Evolutionary conservation across 23 tunicate species (phyloP).

Genomic region (Aplidium turbinatum): DNA sequence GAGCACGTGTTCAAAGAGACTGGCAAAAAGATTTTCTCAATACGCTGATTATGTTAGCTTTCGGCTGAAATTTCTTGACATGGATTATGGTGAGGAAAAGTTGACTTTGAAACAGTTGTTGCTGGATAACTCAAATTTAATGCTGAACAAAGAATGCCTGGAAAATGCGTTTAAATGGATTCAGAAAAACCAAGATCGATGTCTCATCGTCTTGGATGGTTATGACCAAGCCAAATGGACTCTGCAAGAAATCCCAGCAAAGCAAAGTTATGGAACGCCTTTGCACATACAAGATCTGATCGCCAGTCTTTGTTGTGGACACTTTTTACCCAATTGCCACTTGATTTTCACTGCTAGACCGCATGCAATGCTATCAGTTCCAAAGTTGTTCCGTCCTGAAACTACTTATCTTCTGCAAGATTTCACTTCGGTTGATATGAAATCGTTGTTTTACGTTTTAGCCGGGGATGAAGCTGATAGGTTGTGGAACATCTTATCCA

Average conservation of each 20-base stretch:
- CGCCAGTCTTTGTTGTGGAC: neutral
- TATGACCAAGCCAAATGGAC: constrained; percentile 26
- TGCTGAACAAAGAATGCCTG: neutral
- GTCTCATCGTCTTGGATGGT: constrained; percentile 23
- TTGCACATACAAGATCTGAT: neutral
- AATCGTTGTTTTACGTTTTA: neutral
- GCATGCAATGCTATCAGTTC: constrained; percentile 1
- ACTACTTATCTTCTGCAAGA: neutral
- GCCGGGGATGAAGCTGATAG: neutral
- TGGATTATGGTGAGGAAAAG: constrained; percentile 6
- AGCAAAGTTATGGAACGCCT: neutral
- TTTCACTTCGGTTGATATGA: neutral
- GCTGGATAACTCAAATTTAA: constrained; percentile 2
- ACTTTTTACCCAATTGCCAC: neutral
- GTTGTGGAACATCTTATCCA: neutral
- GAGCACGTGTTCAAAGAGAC: constrained; percentile 2
- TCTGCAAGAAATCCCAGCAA: neutral
- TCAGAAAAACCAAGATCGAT: neutral
- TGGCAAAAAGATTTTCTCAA: neutral
- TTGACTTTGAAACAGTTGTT: constrained; percentile 23
- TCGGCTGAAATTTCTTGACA: constrained; percentile 1
- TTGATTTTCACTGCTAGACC: constrained; percentile 23
- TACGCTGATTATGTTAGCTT: neutral
- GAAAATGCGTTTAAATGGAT: constrained; percentile 16
- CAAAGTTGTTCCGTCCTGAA: neutral